Base-by-base conservation (phyloP, 2,797 vertebrate species). In the Apogon talboti region DNA sequence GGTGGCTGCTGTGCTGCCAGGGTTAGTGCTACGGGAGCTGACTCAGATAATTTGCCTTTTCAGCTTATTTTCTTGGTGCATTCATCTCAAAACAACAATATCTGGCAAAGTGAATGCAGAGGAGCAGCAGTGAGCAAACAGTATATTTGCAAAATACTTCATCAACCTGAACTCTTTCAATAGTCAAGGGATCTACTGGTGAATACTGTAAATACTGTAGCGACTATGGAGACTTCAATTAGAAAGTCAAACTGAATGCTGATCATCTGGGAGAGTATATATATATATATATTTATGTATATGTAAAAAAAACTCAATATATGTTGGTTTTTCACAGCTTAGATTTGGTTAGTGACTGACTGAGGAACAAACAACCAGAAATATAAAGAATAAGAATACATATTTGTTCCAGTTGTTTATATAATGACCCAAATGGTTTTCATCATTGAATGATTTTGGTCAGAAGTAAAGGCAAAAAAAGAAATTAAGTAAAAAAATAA, bases 11-110 rank as follows among this genome's bases (percentile, higher is more conserved):
- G 60, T 62, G 67, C 67, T 80, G 48, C 41, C 46, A 54, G 38
- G 62, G 60, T 15, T 60, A 51, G 18, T 79, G 52, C 63, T 76
- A 49, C 74, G 67, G 68, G 72, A 79, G 79, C 74, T 69, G 63
- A 86, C 72, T 82, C 75, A 24, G 51, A 80, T 52, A 24, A 73
- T 83, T 71, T 79, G 46, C 42, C 41, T 74, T 60, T 71, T 85
- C 18, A 2, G 59, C 49, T 71, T 70, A 64, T 69, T 86, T 81
- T 82, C 52, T 48, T 49, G 12, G 59, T 71, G 13, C 57, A 53
- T 81, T 77, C 49, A 64, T 30, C 42, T 69, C 57, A 21, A 72
- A 72, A 67, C 76, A 76, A 76, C 67, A 45, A 35, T 52, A 33
- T 63, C 48, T 59, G 48, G 45, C 51, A 79, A 62, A 67, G 49